Evolutionary conservation across 2,113 vertebrate species (phyloP), one percentile per base, ranked within the genome.

Genomic region (Promerops cafer): DNA sequence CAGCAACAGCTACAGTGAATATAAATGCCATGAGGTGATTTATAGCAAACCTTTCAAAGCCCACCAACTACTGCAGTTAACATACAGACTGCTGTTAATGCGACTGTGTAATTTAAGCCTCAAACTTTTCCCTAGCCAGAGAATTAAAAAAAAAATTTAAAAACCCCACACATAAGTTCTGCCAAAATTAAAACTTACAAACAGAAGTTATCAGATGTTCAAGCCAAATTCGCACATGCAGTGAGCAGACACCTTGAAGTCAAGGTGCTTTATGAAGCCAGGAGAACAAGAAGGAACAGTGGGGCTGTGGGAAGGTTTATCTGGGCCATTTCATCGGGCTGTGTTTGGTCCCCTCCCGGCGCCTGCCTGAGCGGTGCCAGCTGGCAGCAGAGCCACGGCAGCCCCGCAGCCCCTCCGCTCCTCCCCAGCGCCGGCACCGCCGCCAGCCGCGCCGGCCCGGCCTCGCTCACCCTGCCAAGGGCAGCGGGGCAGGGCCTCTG

Each of bases 201-300:
- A 39, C 27, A 35, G 49, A 89, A 91, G 24, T 24, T 44, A 30
- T 10, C 72, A 54, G 53, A 26, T 14, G 13, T 60, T 44, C 13
- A 21, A 69, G 66, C 64, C 68, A 61, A 86, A 83, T 40, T 64
- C 6, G 3, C 44, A n/a, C 37, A 27, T 0, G 1, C 23, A 15
- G 44, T 1, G 9, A 72, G 72, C 61, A 86, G 54, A 35, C 1
- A 37, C 50, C 31, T 65, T 56, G 49, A 40, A 42, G 68, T 7
- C 30, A 13, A 12, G 28, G 59, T 57, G 30, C 28, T 65, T 56
- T 44, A 4, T 2, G 8, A 17, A 81, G 59, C 26, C 87, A 35
- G 56, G 68, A 40, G 39, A 72, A 27, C 0, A 0, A 0, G 1
- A 16, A 31, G 59, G 24, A 17, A 1, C 4, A 3, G 23, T 1